These are phyloP conservation scores for Trichomycterus rosablanca DNA, from an alignment of 2,113 vertebrate species.

Conservation along the genomic window DNA sequence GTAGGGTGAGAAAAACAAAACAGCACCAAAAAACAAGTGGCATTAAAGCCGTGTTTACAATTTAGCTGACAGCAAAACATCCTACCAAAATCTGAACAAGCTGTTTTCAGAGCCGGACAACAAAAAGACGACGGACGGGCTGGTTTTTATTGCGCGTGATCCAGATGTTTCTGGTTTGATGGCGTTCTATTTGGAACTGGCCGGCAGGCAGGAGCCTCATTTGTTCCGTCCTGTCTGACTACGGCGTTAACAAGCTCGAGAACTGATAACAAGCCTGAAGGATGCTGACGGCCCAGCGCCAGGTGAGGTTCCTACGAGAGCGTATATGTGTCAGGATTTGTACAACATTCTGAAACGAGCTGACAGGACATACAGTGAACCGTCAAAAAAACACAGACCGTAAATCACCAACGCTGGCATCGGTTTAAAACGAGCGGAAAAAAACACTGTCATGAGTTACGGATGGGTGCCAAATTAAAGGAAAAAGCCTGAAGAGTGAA, in stretches of 20 bases:
- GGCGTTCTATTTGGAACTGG: constrained; percentile 51
- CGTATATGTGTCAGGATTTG: no score
- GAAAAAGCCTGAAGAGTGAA: no score
- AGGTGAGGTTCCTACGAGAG: constrained; percentile 37
- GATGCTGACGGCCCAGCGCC: constrained; percentile 20
- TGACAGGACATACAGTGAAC: no score
- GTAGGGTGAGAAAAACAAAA: background rate
- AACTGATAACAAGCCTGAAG: constrained; percentile 24
- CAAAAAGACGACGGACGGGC: constrained; percentile 15
- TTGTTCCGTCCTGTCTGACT: constrained; percentile 41
- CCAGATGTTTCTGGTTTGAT: constrained; percentile 55
- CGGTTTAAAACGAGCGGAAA: no score
- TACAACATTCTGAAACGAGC: no score
- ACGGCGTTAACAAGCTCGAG: constrained; percentile 50
- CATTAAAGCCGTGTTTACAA: constrained; percentile 9
- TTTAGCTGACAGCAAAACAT: constrained; percentile 30
- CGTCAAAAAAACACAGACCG: no score
- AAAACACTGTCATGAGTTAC: no score
- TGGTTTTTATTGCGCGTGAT: constrained; percentile 25
- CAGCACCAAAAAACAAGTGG: background rate
- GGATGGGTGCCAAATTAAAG: no score
- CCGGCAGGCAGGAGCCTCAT: constrained; percentile 42
- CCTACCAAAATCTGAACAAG: constrained; percentile 7
- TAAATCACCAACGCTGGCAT: no score
- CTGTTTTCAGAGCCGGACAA: constrained; percentile 19